These are phyloP conservation scores for Noctua janthina DNA, from an alignment of 2,888 invertebrate species.

Conservation along the genomic window DNA sequence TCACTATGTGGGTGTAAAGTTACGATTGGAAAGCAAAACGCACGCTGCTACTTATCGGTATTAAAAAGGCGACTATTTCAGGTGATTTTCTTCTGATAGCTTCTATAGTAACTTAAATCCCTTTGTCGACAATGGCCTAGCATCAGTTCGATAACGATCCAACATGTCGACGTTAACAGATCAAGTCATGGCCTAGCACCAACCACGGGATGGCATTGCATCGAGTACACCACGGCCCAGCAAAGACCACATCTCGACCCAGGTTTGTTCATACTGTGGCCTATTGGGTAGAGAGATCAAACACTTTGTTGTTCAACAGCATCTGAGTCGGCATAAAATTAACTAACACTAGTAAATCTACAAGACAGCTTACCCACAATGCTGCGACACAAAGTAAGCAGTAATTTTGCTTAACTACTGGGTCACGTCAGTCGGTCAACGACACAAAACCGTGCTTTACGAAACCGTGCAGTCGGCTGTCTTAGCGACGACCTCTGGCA, in stretches of 20 bases:
- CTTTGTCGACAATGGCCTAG: not conserved
- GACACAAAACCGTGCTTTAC: slow-evolving; percentile 36
- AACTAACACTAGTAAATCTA: not conserved
- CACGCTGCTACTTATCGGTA: not conserved
- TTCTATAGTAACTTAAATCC: not conserved
- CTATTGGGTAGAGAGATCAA: not conserved
- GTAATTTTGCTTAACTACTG: slow-evolving; percentile 35
- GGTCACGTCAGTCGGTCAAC: slow-evolving; percentile 50
- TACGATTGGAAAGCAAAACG: slow-evolving; percentile 8
- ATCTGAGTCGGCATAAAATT: not conserved
- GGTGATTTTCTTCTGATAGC: too few relatives aligned
- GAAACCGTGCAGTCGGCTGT: slow-evolving; percentile 32
- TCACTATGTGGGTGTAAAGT: not conserved
- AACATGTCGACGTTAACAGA: not conserved
- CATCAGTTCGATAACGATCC: not conserved
- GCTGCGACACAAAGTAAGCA: slow-evolving; percentile 25
- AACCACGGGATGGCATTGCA: not conserved
- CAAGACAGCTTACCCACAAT: not conserved
- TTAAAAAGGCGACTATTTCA: not conserved
- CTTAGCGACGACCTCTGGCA: slow-evolving; percentile 29
- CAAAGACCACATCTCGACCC: not conserved
- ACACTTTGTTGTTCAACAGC: not conserved
- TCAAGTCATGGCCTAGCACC: not conserved
- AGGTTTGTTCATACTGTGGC: not conserved
- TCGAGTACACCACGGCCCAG: not conserved